Conservation (phyloP, 1,140 invertebrate species). For the Drosophila carrolli region DNA sequence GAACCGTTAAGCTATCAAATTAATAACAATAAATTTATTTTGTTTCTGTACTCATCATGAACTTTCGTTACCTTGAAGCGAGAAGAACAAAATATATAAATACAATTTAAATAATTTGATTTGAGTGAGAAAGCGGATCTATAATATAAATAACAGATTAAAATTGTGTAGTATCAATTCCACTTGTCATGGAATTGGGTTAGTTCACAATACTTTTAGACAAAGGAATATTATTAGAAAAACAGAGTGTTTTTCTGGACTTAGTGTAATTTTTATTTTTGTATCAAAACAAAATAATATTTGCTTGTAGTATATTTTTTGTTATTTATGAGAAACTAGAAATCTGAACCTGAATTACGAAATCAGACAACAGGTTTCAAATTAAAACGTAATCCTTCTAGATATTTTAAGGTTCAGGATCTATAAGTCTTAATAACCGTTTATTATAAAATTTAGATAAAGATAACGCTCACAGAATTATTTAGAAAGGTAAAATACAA, state of each 20-base stretch:
- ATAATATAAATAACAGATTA: background rate
- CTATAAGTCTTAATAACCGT: too few species aligned
- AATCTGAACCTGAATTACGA: background rate
- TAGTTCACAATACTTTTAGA: conserved; percentile 6
- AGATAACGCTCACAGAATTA: too few species aligned
- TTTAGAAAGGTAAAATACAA: too few species aligned
- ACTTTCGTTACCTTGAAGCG: conserved; percentile 30
- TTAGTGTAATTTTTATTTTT: conserved; percentile 3
- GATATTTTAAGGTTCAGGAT: too few species aligned
- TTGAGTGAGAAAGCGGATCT: conserved; percentile 37
- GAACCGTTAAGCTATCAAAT: conserved; percentile 25
- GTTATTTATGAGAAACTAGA: conserved; percentile 20
- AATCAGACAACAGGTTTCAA: background rate
- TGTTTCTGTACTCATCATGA: conserved; percentile 12
- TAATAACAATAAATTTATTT: conserved; percentile 35
- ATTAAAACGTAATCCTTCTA: background rate
- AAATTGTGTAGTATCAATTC: background rate
- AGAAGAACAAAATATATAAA: background rate
- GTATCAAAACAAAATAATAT: background rate
- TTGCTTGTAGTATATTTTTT: background rate
- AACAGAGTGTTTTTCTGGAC: background rate
- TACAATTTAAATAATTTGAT: conserved; percentile 1
- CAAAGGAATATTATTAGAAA: conserved; percentile 18
- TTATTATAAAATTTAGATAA: too few species aligned
- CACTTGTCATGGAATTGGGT: conserved; percentile 24